Base-by-base conservation (phyloP, 1,140 invertebrate species). In the Drosophila pandora region DNA sequence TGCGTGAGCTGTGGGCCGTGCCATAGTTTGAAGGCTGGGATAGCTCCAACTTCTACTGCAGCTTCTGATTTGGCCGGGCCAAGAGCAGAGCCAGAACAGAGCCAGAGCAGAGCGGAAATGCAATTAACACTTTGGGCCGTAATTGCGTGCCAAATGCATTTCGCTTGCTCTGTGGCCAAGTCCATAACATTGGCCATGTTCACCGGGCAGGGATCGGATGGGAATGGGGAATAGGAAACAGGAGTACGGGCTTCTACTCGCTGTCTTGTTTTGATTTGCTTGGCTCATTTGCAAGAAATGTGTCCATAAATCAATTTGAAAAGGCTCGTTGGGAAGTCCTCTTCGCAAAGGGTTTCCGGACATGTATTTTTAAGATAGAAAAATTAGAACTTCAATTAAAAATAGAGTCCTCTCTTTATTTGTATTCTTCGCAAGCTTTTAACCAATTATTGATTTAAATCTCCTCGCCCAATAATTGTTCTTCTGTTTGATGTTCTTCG, bases 81-180 rank as follows among this genome's bases (percentile, higher is more conserved):
- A 23, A 28, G 21, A 28, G 43, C 47, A 37, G n/a, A n/a, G 32
- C 2, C 65, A 54, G 65, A 52, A 28, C 49, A 34, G 49, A 62
- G 37, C 30, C 37, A 21, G 39, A 13, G 41, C 60, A 54, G 43
- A 64, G 63, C 82, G 82, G 82, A 87, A 87, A 87, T 88, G 82
- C 83, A 87, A 87, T 87, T 87, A 87, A 87, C 82, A 88, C 82
- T 88, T 87, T 87, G 70, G 83, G 82, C 82, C 79, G 76, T 87
- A 87, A 87, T 87, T 87, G 82, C 82, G 82, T 88, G 83, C 82
- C 78, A 88, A 87, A 88, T 88, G 75, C 82, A 83, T 82, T 87
- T 87, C 60, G 78, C 59, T 60, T 74, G 78, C 69, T 55, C 49
- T 65, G 61, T 48, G 59, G 65, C 34, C 43, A 45, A 47, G 53